phyloP scores from a whole-genome alignment of 2,888 invertebrate species.

The Athrips mouffetella region DNA sequence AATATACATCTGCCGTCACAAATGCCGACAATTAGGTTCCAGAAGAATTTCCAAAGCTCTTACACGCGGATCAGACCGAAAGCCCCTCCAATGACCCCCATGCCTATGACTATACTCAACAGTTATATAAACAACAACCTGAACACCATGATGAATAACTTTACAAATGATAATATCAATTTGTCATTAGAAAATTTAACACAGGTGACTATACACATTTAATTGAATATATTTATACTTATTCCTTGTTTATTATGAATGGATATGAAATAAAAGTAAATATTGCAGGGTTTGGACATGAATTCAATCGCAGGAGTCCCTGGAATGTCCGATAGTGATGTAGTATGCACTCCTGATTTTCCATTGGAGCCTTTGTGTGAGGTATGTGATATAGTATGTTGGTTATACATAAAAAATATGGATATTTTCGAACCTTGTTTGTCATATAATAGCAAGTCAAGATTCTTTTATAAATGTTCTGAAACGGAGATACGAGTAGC shows the following conservation, averaged over 20 bases:
- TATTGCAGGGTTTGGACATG: slow-evolving; percentile 63
- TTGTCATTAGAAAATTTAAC: slow-evolving; percentile 68
- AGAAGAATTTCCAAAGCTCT: slow-evolving; percentile 17
- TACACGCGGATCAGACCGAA: slow-evolving; percentile 43
- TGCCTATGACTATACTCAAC: slow-evolving; percentile 32
- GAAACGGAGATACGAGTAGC: no score
- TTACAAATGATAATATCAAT: slow-evolving; percentile 18
- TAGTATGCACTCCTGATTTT: slow-evolving; percentile 81
- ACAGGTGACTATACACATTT: slow-evolving; percentile 47
- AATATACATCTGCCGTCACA: slow-evolving; percentile 3
- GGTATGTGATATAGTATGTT: slow-evolving; percentile 39
- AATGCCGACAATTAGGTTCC: slow-evolving; percentile 32
- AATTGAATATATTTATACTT: neutral
- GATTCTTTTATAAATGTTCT: no score
- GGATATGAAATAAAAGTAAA: neutral
- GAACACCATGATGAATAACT: neutral
- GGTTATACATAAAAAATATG: neutral
- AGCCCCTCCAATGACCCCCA: slow-evolving; percentile 35
- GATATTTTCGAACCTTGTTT: neutral
- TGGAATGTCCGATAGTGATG: slow-evolving; percentile 59
- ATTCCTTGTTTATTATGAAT: neutral
- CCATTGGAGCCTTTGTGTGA: slow-evolving; percentile 69
- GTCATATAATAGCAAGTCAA: no score
- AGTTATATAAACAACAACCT: slow-evolving; percentile 30
- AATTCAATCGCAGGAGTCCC: slow-evolving; percentile 42